Evolutionary conservation across 2,797 vertebrate genomes (phyloP).

Genomic region (Ambastaia sidthimunki): DNA sequence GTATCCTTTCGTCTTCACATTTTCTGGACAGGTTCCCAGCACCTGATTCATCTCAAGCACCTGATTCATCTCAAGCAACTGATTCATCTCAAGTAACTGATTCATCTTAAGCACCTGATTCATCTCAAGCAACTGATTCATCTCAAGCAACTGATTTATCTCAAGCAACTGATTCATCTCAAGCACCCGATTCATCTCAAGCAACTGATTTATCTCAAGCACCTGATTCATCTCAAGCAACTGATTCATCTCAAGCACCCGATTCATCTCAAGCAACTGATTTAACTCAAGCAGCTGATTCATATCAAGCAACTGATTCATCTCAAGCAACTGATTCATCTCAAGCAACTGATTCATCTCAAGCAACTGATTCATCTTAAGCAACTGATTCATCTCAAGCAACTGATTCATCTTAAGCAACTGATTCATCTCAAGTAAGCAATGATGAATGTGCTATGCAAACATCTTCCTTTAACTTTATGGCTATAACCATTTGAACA

Average conservation of each 20-base stretch:
- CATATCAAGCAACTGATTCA: conserved; percentile 8
- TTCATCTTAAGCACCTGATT: conserved; percentile 25
- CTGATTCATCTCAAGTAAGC: conserved; percentile 10
- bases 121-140: neutral
- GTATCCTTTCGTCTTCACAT: conserved; percentile 40
- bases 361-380: neutral
- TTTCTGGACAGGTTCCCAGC: conserved; percentile 22
- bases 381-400: conserved; percentile 16
- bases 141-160: conserved; percentile 6
- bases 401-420: neutral
- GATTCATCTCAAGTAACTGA: conserved; percentile 11
- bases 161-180: conserved; percentile 9
- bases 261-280: conserved; percentile 20
- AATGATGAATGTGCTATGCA: conserved; percentile 7
- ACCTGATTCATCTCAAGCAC: too few species aligned
- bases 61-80: neutral
- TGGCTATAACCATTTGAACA: conserved; percentile 45
- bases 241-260: conserved; percentile 10
- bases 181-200: conserved; percentile 2
- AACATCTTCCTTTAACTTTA: conserved; percentile 33
- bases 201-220: too few species aligned
- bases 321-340: conserved; percentile 14
- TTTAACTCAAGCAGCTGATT: neutral
- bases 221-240: conserved; percentile 3
- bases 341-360: conserved; percentile 2